Conservation (phyloP, 2,888 invertebrate genomes). For the Galeopsomyia nigrocyanea region DNA sequence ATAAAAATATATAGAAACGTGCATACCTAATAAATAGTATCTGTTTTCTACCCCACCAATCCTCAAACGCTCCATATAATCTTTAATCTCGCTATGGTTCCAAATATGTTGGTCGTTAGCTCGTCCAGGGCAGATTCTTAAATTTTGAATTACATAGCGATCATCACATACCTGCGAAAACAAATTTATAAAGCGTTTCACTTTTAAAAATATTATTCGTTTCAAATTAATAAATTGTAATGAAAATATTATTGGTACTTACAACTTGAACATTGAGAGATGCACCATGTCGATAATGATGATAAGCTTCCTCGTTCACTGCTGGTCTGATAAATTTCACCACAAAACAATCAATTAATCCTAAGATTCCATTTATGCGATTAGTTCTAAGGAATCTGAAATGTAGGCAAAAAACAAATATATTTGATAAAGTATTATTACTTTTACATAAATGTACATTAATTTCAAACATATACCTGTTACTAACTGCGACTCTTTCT, state of each 20-base stretch:
- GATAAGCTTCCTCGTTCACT: constrained; percentile 5
- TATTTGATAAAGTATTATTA: neutral
- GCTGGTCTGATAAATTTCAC: constrained; percentile 1
- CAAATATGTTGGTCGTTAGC: constrained; percentile 3
- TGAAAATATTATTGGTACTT: neutral
- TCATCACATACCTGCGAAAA: constrained; percentile 1
- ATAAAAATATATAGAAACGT: neutral
- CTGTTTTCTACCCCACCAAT: neutral
- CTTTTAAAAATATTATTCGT: too few species aligned
- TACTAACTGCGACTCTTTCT: neutral
- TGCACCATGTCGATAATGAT: neutral
- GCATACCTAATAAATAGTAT: constrained; percentile 2
- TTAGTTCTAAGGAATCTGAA: constrained; percentile 3
- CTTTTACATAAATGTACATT: neutral
- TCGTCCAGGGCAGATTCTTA: neutral
- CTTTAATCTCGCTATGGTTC: neutral
- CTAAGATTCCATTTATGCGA: constrained; percentile 6
- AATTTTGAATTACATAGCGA: neutral
- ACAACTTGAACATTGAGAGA: constrained; percentile 16
- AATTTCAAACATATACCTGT: neutral
- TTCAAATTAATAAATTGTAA: neutral
- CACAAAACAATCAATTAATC: constrained; percentile 4
- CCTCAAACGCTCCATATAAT: neutral
- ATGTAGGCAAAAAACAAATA: too few species aligned
- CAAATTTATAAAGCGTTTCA: neutral